Base-by-base conservation (phyloP, 2,113 vertebrate genomes). In the Willisornis vidua region DNA sequence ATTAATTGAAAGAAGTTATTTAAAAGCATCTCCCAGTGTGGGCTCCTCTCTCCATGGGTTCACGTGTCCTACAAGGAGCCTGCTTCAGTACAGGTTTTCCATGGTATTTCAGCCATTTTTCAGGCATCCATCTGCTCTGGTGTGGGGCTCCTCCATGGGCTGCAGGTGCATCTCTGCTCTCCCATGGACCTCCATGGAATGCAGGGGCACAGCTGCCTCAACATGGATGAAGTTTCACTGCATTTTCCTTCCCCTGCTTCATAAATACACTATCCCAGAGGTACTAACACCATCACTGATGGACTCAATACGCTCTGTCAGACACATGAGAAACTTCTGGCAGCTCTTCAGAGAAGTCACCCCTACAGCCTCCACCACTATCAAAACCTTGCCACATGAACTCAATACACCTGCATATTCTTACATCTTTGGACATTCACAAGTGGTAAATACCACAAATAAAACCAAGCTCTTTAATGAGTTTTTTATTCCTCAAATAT, bases 271-370 rank as follows among this genome's bases (percentile, higher is more conserved):
- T 35, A 9, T 45, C 52, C 23, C 39, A 45, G 71, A 57, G 48
- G 4, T 20, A 39, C 35, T 65, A 35, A 35, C 43, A 8, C 25
- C 43, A 35, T 9, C 2, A 0, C 20, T 25, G 51, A 26, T 43
- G 43, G 31, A 10, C 31, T 65, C 67, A 25, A 51, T 52, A 52
- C 7, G 51, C 7, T 48, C 54, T 35, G 3, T 61, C 46, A 68
- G n/a, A 61, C 54, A 25, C 0, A 0, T 46, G 39, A 46, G 49
- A 61, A 3, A 2, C 3, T 68, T 75, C 46, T 54, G 46, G 39
- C 8, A 48, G 4, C 37, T 67, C 9, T 39, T 28, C 10, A 33
- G 23, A n/a, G 31, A 24, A 52, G 12, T 15, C 26, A n/a, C 12
- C 23, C 18, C 37, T 65, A 18, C 18, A 52, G 16, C 4, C 4